Percentiles rank a stretch among this genome's conserved stretches.
Evolutionary conservation across 2,888 invertebrate genomes (phyloP).

Genomic region (Eumerus sabulonum): DNA sequence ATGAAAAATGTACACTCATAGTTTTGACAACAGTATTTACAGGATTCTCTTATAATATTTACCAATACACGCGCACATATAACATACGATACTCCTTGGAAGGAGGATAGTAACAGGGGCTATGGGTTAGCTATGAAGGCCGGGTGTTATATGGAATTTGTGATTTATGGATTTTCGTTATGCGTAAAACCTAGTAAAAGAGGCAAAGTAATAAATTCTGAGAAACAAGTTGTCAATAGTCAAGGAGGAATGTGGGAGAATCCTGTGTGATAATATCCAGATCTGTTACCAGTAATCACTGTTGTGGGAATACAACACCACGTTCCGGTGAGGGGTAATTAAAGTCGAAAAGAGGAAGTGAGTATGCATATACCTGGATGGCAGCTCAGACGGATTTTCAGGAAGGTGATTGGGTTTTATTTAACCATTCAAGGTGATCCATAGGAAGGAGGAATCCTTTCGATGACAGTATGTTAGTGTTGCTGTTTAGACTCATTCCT

Average conservation of each 20-base stretch:
- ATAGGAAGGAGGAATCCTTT: too few species aligned
- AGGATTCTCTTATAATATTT: constrained; percentile 31
- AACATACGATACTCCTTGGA: too few species aligned
- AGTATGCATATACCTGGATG: too few species aligned
- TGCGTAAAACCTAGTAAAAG: constrained; percentile 34
- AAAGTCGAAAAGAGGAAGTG: background rate
- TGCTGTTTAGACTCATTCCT: too few species aligned
- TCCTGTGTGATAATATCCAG: constrained; percentile 2
- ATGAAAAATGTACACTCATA: constrained; percentile 54
- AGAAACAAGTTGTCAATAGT: constrained; percentile 24
- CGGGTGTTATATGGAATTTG: constrained; percentile 27
- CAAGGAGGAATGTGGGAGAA: constrained; percentile 16
- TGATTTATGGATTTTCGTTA: constrained; percentile 47
- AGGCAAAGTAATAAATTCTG: constrained; percentile 30
- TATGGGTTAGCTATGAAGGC: background rate
- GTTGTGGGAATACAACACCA: constrained; percentile 44
- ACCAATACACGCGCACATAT: too few species aligned
- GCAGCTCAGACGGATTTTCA: too few species aligned
- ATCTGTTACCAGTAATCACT: constrained; percentile 10
- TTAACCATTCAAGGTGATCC: too few species aligned
- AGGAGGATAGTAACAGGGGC: background rate
- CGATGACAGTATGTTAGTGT: too few species aligned
- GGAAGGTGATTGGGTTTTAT: too few species aligned
- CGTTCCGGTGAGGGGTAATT: constrained; percentile 18
- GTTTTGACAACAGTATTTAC: constrained; percentile 63